Evolutionary conservation across 2,888 invertebrate genomes (phyloP), one percentile per base, ranked within the genome.

Genomic region (Erebia aethiops): DNA sequence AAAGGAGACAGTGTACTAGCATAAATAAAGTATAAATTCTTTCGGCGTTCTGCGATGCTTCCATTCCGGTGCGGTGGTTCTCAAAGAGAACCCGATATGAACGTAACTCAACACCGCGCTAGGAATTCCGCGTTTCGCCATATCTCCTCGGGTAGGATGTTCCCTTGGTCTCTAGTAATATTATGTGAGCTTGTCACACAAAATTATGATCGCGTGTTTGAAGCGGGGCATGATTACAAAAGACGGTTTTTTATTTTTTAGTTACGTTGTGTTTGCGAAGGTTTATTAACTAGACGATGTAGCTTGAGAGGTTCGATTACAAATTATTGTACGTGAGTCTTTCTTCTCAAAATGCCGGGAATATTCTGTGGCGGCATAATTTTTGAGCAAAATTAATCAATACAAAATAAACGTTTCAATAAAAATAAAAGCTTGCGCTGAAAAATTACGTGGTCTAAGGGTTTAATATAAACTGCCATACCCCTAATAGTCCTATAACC

Each of bases 51-150:
- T 70, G 73, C 77, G 81, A 80, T 82, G 82, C 84, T 82, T 79
- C 81, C 78, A 84, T 84, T 83, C 84, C 83, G 80, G 81, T 73
- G 85, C 85, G 85, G 85, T 80, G 82, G 78, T 72, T 80, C 79
- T 85, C 89, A 89, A 89, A 89, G 88, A 80, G 79, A 86, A 87
- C 84, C 76, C 80, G 85, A 87, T 83, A 84, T 82, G 74, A 74
- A 79, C 81, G 88, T 86, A 88, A 88, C 84, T 83, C 83, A 84
- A 88, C 82, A 87, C 87, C 79, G 86, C 80, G 80, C 81, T 82
- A 86, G 86, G 85, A 84, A 87, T 87, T 82, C 83, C 81, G 84
- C 80, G 79, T 85, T 84, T 85, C 82, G 81, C 82, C 80, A 83
- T 80, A 83, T 80, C 82, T 80, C 76, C 78, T 77, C 74, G 73